Evolutionary conservation across 2,888 invertebrate genomes (phyloP).

Genomic region (Crocallis elinguaria): DNA sequence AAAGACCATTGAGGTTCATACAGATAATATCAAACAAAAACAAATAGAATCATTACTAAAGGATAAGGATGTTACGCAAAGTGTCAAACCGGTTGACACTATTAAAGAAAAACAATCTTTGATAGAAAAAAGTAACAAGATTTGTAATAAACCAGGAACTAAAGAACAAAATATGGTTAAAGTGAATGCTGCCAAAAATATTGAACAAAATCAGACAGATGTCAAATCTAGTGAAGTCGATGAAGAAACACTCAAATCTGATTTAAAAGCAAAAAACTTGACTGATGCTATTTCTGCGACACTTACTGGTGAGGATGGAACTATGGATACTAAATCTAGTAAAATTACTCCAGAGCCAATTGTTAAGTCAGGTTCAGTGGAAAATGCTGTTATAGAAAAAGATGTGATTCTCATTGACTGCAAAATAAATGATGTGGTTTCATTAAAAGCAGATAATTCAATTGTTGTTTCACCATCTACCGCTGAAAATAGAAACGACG

Average conservation of each 20-base stretch:
- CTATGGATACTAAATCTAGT: too few relatives aligned
- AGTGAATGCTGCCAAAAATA: background rate
- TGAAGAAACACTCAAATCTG: conserved; percentile 1
- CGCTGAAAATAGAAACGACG: background rate
- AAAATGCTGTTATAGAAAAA: background rate
- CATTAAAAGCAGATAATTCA: background rate
- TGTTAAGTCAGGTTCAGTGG: too few relatives aligned
- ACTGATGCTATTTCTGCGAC: too few relatives aligned
- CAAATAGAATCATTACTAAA: conserved; percentile 42
- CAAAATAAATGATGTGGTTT: background rate
- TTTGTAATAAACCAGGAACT: background rate
- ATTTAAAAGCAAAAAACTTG: background rate
- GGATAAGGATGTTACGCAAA: conserved; percentile 36
- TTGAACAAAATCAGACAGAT: conserved; percentile 4
- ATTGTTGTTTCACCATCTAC: background rate
- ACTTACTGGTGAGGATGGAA: too few relatives aligned
- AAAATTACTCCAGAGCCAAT: too few relatives aligned
- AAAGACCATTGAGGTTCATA: conserved; percentile 78
- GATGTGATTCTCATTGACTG: background rate
- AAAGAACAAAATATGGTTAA: conserved; percentile 6
- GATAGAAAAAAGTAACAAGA: background rate
- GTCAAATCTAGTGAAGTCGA: background rate
- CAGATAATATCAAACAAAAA: conserved; percentile 64
- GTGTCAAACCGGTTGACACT: conserved; percentile 6
- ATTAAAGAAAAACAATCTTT: background rate